These are phyloP conservation scores for Aplocera efformata DNA, from an alignment of 2,888 invertebrate species.

Conservation along the genomic window DNA sequence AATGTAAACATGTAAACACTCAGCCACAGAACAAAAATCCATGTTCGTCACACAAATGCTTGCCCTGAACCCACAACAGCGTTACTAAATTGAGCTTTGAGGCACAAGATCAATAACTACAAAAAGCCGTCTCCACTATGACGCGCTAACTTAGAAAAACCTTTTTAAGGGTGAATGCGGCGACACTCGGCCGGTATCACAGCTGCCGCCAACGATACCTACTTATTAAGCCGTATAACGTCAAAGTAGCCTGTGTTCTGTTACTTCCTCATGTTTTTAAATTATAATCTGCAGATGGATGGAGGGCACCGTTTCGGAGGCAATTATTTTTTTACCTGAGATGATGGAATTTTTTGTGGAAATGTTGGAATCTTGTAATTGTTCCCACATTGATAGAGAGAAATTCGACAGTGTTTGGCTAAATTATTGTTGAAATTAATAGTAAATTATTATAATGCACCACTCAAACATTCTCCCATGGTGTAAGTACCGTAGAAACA, in stretches of 20 bases:
- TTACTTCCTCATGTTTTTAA: conserved; percentile 72
- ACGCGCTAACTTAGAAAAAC: conserved; percentile 40
- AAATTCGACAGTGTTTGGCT: no score
- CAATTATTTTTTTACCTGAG: conserved; percentile 44
- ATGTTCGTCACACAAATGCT: no score
- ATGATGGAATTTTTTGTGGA: conserved; percentile 20
- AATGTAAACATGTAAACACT: no score
- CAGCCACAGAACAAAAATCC: no score
- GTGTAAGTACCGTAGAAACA: no score
- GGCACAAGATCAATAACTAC: background rate
- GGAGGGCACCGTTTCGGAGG: conserved; percentile 41
- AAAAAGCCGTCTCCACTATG: conserved; percentile 42
- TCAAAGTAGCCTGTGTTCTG: conserved; percentile 46
- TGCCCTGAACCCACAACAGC: no score
- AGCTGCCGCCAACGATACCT: conserved; percentile 77
- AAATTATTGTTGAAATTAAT: no score
- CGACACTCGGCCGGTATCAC: conserved; percentile 75
- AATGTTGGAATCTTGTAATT: background rate
- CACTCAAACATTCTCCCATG: no score
- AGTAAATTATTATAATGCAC: no score
- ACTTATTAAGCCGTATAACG: conserved; percentile 74
- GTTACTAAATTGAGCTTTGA: no score
- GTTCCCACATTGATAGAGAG: no score
- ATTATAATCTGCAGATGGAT: conserved; percentile 65
- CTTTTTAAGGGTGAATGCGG: conserved; percentile 69